Evolutionary conservation across 2,113 vertebrate genomes (phyloP), one percentile per base, ranked within the genome.

Genomic region (Genyomyrus donnyi): DNA sequence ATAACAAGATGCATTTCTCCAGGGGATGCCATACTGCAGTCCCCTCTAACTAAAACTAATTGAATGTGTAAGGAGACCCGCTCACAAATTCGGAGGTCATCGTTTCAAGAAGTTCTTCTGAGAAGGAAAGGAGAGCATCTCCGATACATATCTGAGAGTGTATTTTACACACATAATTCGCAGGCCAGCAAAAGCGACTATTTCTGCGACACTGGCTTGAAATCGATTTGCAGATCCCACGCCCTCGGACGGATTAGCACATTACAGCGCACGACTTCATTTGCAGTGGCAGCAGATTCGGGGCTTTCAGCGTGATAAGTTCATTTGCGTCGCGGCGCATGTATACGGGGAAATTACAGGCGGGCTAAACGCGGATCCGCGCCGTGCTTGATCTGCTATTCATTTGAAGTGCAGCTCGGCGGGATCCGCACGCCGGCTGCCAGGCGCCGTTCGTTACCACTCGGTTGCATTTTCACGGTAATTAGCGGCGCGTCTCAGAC

Each of bases 331-430:
- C 31, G 91, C 93, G 50, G 66, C 74, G 91, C 91, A 90, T 93
- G 92, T 92, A 92, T 91, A 91, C 93, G 93, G 91, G 92, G 93
- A 93, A 94, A 93, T 94, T 94, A 92, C 94, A 93, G 92, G 88
- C 93, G 92, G 94, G 94, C 93, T 89, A 80, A 90, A 88, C 77
- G 93, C 90, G 89, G 95, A 95, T 95, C 94, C 95, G 90, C 91
- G 94, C 93, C 92, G 93, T 58, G 92, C 94, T 94, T 94, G 93
- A 95, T 94, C 94, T 93, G 91, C 92, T 90, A 93, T 95, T 95
- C 92, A 94, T 95, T 95, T 94, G 92, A 95, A 95, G 94, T 95
- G 94, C 94, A 90, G 88, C 89, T 89, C 93, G 93, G 93, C 92
- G 93, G 90, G 92, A 91, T 58, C 85, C 93, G 92, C 93, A 83